Evolutionary conservation across 2,797 vertebrate species (phyloP).

Genomic region (Enteromius mattozi): DNA sequence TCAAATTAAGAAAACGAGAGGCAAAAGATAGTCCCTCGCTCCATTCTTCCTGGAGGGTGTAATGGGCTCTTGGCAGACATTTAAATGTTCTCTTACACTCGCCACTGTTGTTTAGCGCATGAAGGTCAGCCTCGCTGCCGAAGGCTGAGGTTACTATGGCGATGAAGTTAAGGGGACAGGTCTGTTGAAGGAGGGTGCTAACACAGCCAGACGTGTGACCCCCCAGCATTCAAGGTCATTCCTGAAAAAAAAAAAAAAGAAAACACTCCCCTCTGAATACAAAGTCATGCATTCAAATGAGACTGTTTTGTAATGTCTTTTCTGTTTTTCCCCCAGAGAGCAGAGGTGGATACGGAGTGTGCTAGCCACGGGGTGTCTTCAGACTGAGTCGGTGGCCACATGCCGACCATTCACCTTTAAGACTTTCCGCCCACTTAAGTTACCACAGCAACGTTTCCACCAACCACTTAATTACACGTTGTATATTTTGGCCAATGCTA

Average conservation of each 20-base stretch:
- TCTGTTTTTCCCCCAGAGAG: constrained; percentile 37
- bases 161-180: constrained; percentile 43
- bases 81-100: constrained; percentile 68
- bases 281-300: constrained; percentile 49
- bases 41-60: constrained; percentile 53
- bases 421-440: constrained; percentile 54
- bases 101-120: constrained; percentile 50
- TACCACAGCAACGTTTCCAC: constrained; percentile 59
- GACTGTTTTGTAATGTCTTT: constrained; percentile 38
- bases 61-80: constrained; percentile 61
- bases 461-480: constrained; percentile 55
- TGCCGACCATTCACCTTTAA: constrained; percentile 53
- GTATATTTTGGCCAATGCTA: constrained; percentile 33
- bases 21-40: constrained; percentile 48
- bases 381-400: constrained; percentile 34
- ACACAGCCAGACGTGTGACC: constrained; percentile 71
- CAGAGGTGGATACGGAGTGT: constrained; percentile 12
- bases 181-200: constrained; percentile 65
- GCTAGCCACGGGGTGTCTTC: constrained; percentile 55
- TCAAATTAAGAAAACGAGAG: constrained; percentile 58
- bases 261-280: constrained; percentile 36
- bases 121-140: constrained; percentile 63
- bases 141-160: constrained; percentile 54
- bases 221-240: constrained; percentile 73
- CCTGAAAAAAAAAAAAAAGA: neutral